Conservation (phyloP, 2,888 invertebrate species). For the Xestobium rufovillosum region DNA sequence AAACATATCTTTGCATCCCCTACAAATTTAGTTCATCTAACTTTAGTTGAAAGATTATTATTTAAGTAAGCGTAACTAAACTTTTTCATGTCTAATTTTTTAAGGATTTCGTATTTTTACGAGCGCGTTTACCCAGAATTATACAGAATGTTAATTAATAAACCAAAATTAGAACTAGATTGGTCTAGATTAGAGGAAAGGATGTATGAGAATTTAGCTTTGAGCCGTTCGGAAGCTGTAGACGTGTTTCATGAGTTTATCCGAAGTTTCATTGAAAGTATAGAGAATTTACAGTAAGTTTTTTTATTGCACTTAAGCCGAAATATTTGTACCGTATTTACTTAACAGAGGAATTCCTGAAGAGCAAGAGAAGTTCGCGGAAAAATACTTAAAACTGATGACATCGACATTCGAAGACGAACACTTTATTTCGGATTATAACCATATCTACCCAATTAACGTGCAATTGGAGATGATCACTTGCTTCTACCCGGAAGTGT, state of each 20-base stretch:
- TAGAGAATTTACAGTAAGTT: slow-evolving; percentile 35
- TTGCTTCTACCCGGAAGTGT: slow-evolving; percentile 33
- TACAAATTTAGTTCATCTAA: too few species aligned
- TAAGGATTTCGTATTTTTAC: slow-evolving; percentile 69
- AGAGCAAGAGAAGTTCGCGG: slow-evolving; percentile 34
- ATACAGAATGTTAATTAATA: slow-evolving; percentile 46
- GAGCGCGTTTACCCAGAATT: slow-evolving; percentile 65
- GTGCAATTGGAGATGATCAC: slow-evolving; percentile 35
- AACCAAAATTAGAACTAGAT: slow-evolving; percentile 27
- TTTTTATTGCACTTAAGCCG: not conserved
- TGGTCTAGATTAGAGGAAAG: slow-evolving; percentile 26
- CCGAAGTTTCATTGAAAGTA: slow-evolving; percentile 34
- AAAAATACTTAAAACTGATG: slow-evolving; percentile 35
- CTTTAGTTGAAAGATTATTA: not conserved
- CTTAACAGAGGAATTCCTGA: slow-evolving; percentile 30
- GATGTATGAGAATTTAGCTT: slow-evolving; percentile 32
- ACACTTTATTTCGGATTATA: slow-evolving; percentile 40
- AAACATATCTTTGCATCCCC: too few species aligned
- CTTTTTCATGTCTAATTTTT: slow-evolving; percentile 25
- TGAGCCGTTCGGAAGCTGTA: slow-evolving; percentile 34
- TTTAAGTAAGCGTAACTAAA: not conserved
- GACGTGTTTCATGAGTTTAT: slow-evolving; percentile 35
- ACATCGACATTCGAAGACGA: slow-evolving; percentile 37
- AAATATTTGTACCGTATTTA: slow-evolving; percentile 4
- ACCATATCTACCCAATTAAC: slow-evolving; percentile 33